Conservation (phyloP, 2,113 vertebrate genomes). For the Pseudonaja textilis region DNA sequence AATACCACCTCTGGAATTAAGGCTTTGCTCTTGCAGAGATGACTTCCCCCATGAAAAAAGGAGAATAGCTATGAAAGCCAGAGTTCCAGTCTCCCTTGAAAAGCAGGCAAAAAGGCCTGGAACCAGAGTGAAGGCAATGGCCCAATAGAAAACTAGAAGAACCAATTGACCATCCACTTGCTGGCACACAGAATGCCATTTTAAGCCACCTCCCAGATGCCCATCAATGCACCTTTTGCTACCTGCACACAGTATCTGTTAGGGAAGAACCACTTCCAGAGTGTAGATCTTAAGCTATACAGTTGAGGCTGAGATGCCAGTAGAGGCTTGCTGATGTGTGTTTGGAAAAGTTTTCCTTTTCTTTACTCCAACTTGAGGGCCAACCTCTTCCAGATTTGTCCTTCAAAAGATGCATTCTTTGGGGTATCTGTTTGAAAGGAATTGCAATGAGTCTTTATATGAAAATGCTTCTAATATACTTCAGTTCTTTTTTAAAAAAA, state of each 20-base stretch:
- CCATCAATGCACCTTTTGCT: neutral
- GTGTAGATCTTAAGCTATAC: neutral
- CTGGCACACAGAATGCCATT: neutral
- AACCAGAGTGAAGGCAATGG: neutral
- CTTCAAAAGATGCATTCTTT: neutral
- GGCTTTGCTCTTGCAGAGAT: neutral
- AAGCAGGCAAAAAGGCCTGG: neutral
- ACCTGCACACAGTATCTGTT: neutral
- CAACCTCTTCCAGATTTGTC: neutral
- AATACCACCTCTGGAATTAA: neutral
- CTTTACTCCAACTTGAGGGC: neutral
- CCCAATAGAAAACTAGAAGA: neutral
- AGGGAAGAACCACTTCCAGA: neutral
- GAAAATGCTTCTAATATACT: neutral
- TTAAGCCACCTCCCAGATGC: neutral
- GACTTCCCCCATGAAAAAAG: neutral
- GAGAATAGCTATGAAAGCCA: neutral
- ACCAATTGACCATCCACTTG: neutral
- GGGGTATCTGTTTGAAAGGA: neutral
- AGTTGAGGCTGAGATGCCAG: neutral
- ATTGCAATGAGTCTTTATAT: neutral
- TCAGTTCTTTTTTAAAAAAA: neutral
- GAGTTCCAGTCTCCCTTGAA: neutral
- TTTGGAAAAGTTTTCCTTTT: too few species aligned
- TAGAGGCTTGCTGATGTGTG: too few species aligned